phyloP scores from a whole-genome alignment of 2,113 vertebrate species.

The Oxygymnocypris stewartii region DNA sequence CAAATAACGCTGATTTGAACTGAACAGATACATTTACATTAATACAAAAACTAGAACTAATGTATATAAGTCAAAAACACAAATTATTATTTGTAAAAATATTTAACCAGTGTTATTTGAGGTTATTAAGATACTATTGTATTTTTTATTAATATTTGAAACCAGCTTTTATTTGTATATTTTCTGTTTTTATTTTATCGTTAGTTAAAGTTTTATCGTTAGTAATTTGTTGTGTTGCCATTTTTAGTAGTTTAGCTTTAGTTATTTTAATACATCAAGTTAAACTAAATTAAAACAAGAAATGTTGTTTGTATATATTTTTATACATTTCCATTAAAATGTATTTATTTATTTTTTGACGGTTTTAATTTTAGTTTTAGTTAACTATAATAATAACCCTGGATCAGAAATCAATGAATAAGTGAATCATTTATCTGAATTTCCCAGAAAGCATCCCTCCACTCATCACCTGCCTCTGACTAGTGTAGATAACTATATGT shows the following conservation, averaged over 20 bases:
- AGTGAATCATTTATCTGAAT: not conserved
- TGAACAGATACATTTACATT: not conserved
- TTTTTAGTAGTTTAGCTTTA: too few relatives aligned
- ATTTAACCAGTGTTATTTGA: not conserved
- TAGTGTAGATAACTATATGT: not conserved
- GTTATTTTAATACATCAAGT: too few relatives aligned
- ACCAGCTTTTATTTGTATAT: not conserved
- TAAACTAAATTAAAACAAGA: too few relatives aligned
- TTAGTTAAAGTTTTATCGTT: too few relatives aligned
- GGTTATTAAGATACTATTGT: not conserved
- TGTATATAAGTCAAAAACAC: not conserved
- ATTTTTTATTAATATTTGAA: too few relatives aligned
- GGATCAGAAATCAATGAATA: not conserved
- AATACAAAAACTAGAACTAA: not conserved
- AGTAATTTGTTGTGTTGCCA: too few relatives aligned
- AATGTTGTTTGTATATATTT: too few relatives aligned
- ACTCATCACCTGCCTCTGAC: not conserved
- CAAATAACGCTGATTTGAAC: not conserved
- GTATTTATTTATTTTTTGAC: too few relatives aligned
- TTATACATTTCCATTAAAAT: too few relatives aligned
- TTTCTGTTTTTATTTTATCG: not conserved
- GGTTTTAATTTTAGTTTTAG: too few relatives aligned
- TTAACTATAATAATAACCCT: not conserved
- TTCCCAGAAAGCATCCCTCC: not conserved
- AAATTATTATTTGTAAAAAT: not conserved